Conservation (phyloP, 1,140 invertebrate species). For the Drosophila mayri region DNA sequence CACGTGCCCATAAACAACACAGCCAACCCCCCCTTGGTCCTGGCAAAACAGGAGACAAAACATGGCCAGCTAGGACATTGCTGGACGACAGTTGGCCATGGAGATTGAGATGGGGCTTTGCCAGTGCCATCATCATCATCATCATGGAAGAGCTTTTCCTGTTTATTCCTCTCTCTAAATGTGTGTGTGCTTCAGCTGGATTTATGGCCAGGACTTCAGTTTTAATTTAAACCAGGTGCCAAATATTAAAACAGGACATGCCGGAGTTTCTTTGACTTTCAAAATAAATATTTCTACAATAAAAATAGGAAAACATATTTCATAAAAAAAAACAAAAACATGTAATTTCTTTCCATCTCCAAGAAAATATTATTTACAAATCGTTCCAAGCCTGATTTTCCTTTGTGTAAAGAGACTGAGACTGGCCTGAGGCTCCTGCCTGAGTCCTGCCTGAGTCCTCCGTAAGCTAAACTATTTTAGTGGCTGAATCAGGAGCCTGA, state of each 20-base stretch:
- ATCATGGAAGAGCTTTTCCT: background rate
- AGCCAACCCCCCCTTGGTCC: constrained; percentile 14
- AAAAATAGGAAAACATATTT: too few species aligned
- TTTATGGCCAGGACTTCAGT: constrained; percentile 72
- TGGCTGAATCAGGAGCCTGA: background rate
- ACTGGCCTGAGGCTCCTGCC: background rate
- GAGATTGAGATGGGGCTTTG: constrained; percentile 27
- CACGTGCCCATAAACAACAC: constrained; percentile 73
- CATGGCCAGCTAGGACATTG: constrained; percentile 30
- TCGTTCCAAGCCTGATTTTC: background rate
- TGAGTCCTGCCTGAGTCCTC: background rate
- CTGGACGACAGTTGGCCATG: constrained; percentile 3
- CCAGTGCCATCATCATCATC: constrained; percentile 33
- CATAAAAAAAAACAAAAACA: background rate
- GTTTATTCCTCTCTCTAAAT: background rate
- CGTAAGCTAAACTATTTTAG: constrained; percentile 8
- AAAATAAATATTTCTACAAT: too few species aligned
- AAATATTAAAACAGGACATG: constrained; percentile 63
- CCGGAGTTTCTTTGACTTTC: background rate
- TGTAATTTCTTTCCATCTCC: background rate
- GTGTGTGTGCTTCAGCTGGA: constrained; percentile 20
- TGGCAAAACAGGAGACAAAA: constrained; percentile 45
- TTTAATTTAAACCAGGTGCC: constrained; percentile 72
- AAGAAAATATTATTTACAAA: background rate
- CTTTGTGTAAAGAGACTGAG: background rate